Base-by-base conservation (phyloP, 2,797 vertebrate species). In the Esox masquinongy region DNA sequence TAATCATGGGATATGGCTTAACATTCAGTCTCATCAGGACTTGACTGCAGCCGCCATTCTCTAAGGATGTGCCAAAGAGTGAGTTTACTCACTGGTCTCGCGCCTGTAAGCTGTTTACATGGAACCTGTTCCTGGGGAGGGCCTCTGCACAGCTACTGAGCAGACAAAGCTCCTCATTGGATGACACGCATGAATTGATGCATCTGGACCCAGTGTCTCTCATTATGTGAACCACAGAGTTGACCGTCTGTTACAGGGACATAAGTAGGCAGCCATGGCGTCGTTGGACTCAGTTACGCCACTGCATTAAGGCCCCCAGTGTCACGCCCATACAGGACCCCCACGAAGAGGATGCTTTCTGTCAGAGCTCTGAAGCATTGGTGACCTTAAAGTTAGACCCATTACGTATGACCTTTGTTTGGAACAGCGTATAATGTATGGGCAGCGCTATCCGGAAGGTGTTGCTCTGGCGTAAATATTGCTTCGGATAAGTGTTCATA, bases 51-150 rank as follows among this genome's bases (percentile, higher is more conserved):
- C 88, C 83, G 47, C 82, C 72, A 56, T 68, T 43, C 66, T 82
- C 88, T 79, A 66, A 79, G 88, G 92, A 90, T 87, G 92, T 93
- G 93, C 93, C 93, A 94, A 94, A 94, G 93, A 94, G 88, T 91
- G 83, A 87, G 87, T 91, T 90, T 90, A 90, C 88, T 90, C 88
- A 84, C 86, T 81, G 24, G 83, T 89, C 84, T 88, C 86, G 84
- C 89, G 86, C 89, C 85, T 85, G 86, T 85, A 88, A 47, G 85
- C 85, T 88, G 88, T 92, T 92, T 88, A 89, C 90, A 87, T 83
- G 78, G 87, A 87, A 90, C 82, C 82, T 78, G 82, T 82, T 68
- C 69, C 6, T 69, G 85, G 81, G 85, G 85, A 73, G 84, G 19
- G 77, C 69, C 81, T 74, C 84, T 79, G 79, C 79, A 87, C 84